These are phyloP conservation scores for Rhynchopsitta pachyrhyncha DNA, from an alignment of 2,113 vertebrate genomes.

Conservation along the genomic window DNA sequence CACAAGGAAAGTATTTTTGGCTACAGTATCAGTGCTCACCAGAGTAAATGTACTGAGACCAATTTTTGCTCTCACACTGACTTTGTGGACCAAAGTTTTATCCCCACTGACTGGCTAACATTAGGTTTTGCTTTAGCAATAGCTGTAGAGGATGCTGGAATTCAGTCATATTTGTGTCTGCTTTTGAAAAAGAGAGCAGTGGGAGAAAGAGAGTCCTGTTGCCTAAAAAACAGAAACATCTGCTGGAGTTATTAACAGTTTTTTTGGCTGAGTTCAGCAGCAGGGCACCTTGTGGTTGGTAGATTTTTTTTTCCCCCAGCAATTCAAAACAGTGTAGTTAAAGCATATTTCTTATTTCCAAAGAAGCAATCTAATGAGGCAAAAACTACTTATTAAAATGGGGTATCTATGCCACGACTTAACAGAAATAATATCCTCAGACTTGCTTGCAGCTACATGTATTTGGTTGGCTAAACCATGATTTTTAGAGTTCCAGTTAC, in stretches of 20 bases:
- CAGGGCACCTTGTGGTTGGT: conserved; percentile 66
- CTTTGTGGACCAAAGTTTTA: neutral
- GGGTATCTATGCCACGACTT: neutral
- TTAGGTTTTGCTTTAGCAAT: neutral
- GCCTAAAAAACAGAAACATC: conserved; percentile 71
- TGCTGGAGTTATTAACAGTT: conserved; percentile 72
- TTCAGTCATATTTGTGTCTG: conserved; percentile 38
- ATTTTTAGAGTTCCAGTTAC: neutral
- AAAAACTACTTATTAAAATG: conserved; percentile 64
- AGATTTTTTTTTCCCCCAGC: conserved; percentile 51
- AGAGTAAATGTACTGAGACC: neutral
- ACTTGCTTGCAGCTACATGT: neutral
- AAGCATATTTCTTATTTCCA: conserved; percentile 69
- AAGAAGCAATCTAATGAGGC: conserved; percentile 56
- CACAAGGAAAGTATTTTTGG: neutral
- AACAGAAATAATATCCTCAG: neutral
- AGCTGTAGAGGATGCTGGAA: conserved; percentile 16
- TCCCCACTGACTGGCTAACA: neutral
- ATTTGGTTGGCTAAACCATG: neutral
- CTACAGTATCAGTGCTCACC: neutral
- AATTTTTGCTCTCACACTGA: neutral
- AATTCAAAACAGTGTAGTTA: conserved; percentile 70
- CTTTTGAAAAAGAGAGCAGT: conserved; percentile 28
- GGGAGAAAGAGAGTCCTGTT: conserved; percentile 30
- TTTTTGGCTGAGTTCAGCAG: conserved; percentile 75